Percentiles rank a stretch among this genome's conserved stretches.
phyloP scores from a whole-genome alignment of 2,888 invertebrate species.

The Syrista parreyssii region DNA sequence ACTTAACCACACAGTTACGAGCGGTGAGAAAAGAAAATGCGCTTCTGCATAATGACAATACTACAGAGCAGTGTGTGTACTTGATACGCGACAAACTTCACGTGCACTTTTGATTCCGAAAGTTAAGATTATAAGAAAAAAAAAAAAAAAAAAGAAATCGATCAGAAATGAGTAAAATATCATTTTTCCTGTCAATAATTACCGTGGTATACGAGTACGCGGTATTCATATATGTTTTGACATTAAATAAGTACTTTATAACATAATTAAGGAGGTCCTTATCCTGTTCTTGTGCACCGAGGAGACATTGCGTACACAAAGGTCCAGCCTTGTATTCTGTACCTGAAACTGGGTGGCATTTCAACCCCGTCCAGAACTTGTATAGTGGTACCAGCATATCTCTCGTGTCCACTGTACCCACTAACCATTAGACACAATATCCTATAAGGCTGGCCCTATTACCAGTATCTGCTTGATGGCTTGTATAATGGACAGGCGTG shows the following conservation, averaged over 20 bases:
- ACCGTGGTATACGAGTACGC: neutral
- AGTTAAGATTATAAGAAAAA: neutral
- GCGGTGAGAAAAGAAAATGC: neutral
- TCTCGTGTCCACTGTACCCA: too few relatives aligned
- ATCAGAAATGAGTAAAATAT: neutral
- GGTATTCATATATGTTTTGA: neutral
- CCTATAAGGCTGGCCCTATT: too few relatives aligned
- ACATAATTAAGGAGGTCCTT: neutral
- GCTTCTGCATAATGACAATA: neutral
- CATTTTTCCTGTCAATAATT: neutral
- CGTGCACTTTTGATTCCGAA: neutral
- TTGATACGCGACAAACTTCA: neutral
- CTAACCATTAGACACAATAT: too few relatives aligned
- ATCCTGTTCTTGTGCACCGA: neutral
- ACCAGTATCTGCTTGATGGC: too few relatives aligned
- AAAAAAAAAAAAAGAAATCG: neutral
- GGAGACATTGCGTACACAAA: too few relatives aligned
- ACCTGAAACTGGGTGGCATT: too few relatives aligned
- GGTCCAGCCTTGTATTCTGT: too few relatives aligned
- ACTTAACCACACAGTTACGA: neutral
- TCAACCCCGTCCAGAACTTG: too few relatives aligned
- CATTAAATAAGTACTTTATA: neutral
- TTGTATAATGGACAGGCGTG: neutral
- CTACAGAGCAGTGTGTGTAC: neutral
- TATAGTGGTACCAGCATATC: too few relatives aligned